Evolutionary conservation across 2,888 invertebrate genomes (phyloP).

Genomic region (Papilio elwesi): DNA sequence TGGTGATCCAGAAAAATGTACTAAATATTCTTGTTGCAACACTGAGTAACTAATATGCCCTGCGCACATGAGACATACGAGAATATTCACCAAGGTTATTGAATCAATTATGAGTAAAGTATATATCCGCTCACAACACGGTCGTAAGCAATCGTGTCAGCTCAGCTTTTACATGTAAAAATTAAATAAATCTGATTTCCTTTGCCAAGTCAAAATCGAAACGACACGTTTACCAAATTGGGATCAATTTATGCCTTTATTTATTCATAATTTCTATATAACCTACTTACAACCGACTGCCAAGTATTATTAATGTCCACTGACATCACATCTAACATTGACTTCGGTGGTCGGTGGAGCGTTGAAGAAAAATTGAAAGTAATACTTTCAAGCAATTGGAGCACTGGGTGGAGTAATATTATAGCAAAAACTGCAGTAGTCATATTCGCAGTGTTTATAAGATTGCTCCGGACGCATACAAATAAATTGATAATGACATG

Average conservation of each 20-base stretch:
- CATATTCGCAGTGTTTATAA: slow-evolving; percentile 21
- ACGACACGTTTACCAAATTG: slow-evolving; percentile 27
- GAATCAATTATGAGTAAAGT: slow-evolving; percentile 34
- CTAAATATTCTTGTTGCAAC: slow-evolving; percentile 23
- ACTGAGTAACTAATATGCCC: slow-evolving; percentile 12
- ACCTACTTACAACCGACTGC: slow-evolving; percentile 26
- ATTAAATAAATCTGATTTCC: slow-evolving; percentile 27
- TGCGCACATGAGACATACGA: slow-evolving; percentile 16
- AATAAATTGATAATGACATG: slow-evolving; percentile 12
- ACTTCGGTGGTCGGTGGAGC: slow-evolving; percentile 34
- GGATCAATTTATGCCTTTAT: slow-evolving; percentile 35
- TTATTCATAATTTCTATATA: slow-evolving; percentile 31
- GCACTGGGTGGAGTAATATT: slow-evolving; percentile 27
- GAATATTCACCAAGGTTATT: slow-evolving; percentile 37
- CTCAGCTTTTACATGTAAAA: slow-evolving; percentile 32
- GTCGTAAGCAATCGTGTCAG: not conserved
- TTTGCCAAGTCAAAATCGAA: slow-evolving; percentile 32
- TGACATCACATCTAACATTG: slow-evolving; percentile 35
- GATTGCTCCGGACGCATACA: slow-evolving; percentile 19
- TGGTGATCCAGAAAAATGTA: slow-evolving; percentile 16
- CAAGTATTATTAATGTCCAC: slow-evolving; percentile 25
- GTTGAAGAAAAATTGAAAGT: slow-evolving; percentile 35
- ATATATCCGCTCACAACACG: slow-evolving; percentile 31
- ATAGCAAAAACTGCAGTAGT: slow-evolving; percentile 23
- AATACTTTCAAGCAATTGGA: slow-evolving; percentile 35